Evolutionary conservation across 1,140 invertebrate species (phyloP).

Genomic region (Drosophila mauritiana): DNA sequence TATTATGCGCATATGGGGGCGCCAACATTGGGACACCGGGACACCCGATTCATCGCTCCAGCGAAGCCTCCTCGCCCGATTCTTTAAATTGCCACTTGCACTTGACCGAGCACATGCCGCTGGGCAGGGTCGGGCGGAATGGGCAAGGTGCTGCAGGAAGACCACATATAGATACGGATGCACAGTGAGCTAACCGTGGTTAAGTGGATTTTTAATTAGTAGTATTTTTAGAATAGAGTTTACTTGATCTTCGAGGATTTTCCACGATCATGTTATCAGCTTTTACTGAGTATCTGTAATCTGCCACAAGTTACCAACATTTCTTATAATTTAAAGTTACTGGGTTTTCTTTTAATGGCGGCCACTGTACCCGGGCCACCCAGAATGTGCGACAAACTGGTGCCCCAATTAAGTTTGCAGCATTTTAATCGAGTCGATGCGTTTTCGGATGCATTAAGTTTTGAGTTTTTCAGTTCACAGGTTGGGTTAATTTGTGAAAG

Average conservation of each 20-base stretch:
- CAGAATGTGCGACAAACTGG: constrained; percentile 73
- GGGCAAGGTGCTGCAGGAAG: constrained; percentile 4
- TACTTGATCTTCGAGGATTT: too few relatives aligned
- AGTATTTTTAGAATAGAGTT: too few relatives aligned
- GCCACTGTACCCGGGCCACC: constrained; percentile 64
- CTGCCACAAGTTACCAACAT: background rate
- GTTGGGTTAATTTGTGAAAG: constrained; percentile 80
- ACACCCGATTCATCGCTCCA: constrained; percentile 50
- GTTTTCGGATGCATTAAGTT: constrained; percentile 37
- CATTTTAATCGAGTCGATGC: constrained; percentile 76
- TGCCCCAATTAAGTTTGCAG: constrained; percentile 76
- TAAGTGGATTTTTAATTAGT: background rate
- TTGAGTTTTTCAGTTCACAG: constrained; percentile 61
- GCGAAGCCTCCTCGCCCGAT: constrained; percentile 41
- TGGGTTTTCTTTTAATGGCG: background rate
- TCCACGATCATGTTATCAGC: too few relatives aligned
- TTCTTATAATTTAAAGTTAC: background rate
- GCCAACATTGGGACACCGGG: constrained; percentile 70
- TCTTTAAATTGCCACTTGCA: constrained; percentile 83
- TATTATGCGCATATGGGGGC: constrained; percentile 72
- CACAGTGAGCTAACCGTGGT: constrained; percentile 19
- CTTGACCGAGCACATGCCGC: constrained; percentile 65
- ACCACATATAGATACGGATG: constrained; percentile 21
- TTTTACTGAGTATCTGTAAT: background rate
- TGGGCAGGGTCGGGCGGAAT: constrained; percentile 25